Conservation (phyloP, 2,888 invertebrate genomes). For the Tethea ocularis region DNA sequence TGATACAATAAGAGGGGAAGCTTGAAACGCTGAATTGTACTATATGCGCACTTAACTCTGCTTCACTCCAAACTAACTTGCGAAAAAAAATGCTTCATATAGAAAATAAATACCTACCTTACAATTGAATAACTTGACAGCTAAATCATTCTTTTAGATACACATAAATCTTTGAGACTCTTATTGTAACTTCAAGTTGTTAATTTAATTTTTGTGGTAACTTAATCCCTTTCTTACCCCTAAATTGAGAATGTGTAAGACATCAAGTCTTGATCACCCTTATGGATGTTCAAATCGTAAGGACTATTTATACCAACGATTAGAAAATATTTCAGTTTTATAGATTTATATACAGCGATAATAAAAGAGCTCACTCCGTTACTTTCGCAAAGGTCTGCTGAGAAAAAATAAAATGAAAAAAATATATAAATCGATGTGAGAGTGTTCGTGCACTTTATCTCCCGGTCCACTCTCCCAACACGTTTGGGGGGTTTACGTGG, state of each 20-base stretch:
- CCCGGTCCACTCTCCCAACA: slow-evolving; percentile 77
- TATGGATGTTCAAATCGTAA: too few species aligned
- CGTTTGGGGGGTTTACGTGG: slow-evolving; percentile 83
- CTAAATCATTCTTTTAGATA: background rate
- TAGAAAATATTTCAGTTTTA: too few species aligned
- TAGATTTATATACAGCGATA: too few species aligned
- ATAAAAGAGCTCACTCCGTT: background rate
- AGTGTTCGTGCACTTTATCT: slow-evolving; percentile 75
- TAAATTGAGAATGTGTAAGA: too few species aligned
- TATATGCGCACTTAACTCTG: slow-evolving; percentile 33
- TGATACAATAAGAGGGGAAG: slow-evolving; percentile 53
- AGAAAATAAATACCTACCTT: slow-evolving; percentile 34
- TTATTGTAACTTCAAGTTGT: background rate
- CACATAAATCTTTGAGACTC: background rate
- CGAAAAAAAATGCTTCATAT: too few species aligned
- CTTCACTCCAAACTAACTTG: slow-evolving; percentile 20
- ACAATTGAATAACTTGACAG: slow-evolving; percentile 14
- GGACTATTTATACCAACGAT: too few species aligned
- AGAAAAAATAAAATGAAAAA: slow-evolving; percentile 38
- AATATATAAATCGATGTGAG: slow-evolving; percentile 48
- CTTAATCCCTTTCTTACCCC: too few species aligned
- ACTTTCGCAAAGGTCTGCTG: slow-evolving; percentile 1
- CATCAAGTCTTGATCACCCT: too few species aligned
- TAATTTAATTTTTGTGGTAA: too few species aligned
- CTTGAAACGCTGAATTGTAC: slow-evolving; percentile 33